Base-by-base conservation (phyloP, 2,888 invertebrate genomes). In the Liodrosophila aerea region DNA sequence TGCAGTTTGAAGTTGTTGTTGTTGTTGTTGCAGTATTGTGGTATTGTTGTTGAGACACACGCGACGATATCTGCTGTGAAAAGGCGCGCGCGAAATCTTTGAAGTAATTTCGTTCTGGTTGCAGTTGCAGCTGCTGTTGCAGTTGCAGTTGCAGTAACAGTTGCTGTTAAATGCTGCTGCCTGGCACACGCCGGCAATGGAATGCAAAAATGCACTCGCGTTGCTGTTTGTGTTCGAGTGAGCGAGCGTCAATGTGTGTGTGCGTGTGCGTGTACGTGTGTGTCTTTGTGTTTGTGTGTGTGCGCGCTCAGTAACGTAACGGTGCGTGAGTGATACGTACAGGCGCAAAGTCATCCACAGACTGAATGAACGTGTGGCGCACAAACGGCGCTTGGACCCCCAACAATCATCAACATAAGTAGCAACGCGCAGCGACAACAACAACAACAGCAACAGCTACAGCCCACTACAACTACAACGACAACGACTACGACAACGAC, bases 311-410 rank as follows among this genome's bases (percentile, higher is more conserved):
- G 58, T 43, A 63, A 72, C 72, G 78, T 63, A 64, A 69, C 69
- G 68, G 72, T 73, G 74, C 81, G 83, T 76, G 77, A 76, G 73
- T 83, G 76, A 85, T 86, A 85, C 88, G 87, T 80, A 87, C 87
- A 85, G 85, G 85, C 88, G 85, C 86, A 88, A 87, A 85, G 87
- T 87, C 85, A 88, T 87, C 84, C 84, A 88, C 81, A 87, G 88
- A 88, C 88, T 88, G 88, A 88, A 88, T 77, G 80, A 81, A 85
- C 85, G 86, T 76, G 84, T 70, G 86, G 85, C 86, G 85, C 83
- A 81, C 78, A 71, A 76, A 81, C 75, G 80, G 83, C 85, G 86
- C 85, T 82, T 74, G 83, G 87, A 83, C 87, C 82, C 85, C 86
- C 78, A 86, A 87, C 75, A 78, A 70, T 76, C 81, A 82, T 73